These are phyloP conservation scores for Apamea crenata DNA, from an alignment of 2,888 invertebrate genomes.

Conservation along the genomic window DNA sequence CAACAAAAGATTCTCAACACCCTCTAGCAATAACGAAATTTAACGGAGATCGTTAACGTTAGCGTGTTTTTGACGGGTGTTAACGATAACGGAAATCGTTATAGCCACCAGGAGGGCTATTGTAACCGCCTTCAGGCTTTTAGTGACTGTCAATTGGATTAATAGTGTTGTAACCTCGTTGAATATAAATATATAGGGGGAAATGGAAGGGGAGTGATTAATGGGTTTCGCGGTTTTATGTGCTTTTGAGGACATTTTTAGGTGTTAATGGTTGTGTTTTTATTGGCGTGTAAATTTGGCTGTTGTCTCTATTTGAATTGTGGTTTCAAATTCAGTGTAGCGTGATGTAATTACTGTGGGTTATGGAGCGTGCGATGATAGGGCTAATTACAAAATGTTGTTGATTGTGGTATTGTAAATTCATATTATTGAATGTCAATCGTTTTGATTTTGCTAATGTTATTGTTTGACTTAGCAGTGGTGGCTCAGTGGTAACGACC, in stretches of 20 bases:
- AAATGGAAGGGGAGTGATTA: constrained; percentile 38
- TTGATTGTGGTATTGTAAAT: background rate
- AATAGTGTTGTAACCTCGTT: constrained; percentile 66
- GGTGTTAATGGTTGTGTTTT: constrained; percentile 49
- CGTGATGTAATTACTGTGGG: constrained; percentile 14
- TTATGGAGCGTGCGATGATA: constrained; percentile 13
- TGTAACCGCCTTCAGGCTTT: constrained; percentile 67
- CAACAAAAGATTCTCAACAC: constrained; percentile 56
- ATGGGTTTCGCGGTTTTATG: constrained; percentile 45
- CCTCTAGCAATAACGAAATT: constrained; percentile 59
- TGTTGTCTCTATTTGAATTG: constrained; percentile 41
- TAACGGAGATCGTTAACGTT: constrained; percentile 64
- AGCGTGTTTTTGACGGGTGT: constrained; percentile 68
- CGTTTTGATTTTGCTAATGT: background rate
- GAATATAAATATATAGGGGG: constrained; percentile 56
- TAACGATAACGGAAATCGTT: constrained; percentile 68
- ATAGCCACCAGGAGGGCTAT: constrained; percentile 59
- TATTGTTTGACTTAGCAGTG: too few relatives aligned
- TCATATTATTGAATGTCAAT: background rate
- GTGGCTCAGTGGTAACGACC: too few relatives aligned
- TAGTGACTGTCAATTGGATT: constrained; percentile 70
- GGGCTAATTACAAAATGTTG: constrained; percentile 2
- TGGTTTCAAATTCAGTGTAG: constrained; percentile 23
- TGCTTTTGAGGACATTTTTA: constrained; percentile 50
- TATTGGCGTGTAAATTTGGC: constrained; percentile 30